Percentiles rank a stretch among this genome's conserved stretches.
These are phyloP conservation scores for Gerris lacustris DNA, from an alignment of 2,888 invertebrate species.

Conservation along the genomic window DNA sequence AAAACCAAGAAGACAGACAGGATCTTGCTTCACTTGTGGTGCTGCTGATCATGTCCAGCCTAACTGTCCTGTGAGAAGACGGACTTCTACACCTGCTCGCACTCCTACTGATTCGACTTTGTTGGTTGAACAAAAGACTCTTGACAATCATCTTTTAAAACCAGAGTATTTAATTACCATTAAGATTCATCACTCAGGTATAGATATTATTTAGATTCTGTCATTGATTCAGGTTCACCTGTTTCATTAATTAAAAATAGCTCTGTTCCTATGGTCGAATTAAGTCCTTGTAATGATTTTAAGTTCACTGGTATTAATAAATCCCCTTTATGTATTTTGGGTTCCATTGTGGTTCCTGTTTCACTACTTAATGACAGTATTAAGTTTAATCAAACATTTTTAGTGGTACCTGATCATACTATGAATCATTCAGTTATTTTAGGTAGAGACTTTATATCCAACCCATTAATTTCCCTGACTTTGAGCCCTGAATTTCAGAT, in stretches of 20 bases:
- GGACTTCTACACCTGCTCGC: too few species aligned
- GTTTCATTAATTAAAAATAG: neutral
- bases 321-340: neutral
- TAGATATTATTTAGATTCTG: neutral
- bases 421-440: neutral
- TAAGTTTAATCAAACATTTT: neutral
- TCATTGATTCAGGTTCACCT: neutral
- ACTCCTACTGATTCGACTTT: too few species aligned
- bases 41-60: too few species aligned
- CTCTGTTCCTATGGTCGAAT: neutral
- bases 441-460: neutral
- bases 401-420: neutral
- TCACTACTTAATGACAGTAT: neutral
- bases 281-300: neutral
- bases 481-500: neutral
- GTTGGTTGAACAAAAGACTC: too few species aligned
- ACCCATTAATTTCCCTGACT: neutral
- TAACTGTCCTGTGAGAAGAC: too few species aligned
- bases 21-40: too few species aligned
- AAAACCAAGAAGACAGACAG: too few species aligned
- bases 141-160: too few species aligned
- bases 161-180: too few species aligned
- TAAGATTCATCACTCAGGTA: too few species aligned
- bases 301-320: neutral
- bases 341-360: neutral